A percentile compares a stretch with the other conserved stretches of the same genome.
These are phyloP conservation scores for Apogon hyalosoma DNA, from an alignment of 2,797 vertebrate genomes.

Conservation along the genomic window DNA sequence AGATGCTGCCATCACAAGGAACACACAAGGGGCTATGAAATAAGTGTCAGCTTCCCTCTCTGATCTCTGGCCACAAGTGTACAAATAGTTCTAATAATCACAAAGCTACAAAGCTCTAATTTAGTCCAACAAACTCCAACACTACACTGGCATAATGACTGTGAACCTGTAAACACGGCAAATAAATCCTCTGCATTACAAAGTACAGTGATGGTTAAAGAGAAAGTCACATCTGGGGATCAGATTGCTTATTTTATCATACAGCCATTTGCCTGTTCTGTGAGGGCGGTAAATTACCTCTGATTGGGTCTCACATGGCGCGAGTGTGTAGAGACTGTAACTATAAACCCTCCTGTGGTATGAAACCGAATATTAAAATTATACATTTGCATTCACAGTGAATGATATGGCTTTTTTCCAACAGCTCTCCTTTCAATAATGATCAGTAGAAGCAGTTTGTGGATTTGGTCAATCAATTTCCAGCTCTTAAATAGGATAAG, in stretches of 20 bases:
- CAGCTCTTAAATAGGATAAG: conserved; percentile 1
- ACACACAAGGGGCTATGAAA: conserved; percentile 44
- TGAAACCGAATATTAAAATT: conserved; percentile 25
- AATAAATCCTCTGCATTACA: conserved; percentile 29
- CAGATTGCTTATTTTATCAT: conserved; percentile 59
- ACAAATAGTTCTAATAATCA: conserved; percentile 23
- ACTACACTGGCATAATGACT: conserved; percentile 13
- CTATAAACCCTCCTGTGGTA: conserved; percentile 30
- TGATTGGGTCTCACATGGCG: conserved; percentile 59
- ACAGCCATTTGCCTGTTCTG: conserved; percentile 46
- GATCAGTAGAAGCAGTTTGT: conserved; percentile 1
- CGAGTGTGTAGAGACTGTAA: conserved; percentile 47
- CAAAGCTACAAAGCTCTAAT: conserved; percentile 29
- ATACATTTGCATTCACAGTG: background rate
- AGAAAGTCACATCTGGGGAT: conserved; percentile 54
- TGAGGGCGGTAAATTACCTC: conserved; percentile 58
- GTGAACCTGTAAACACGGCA: conserved; percentile 25
- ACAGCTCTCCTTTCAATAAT: background rate
- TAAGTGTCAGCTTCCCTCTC: conserved; percentile 16
- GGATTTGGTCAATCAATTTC: conserved; percentile 13
- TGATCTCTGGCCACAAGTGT: conserved; percentile 30
- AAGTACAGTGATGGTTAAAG: conserved; percentile 17
- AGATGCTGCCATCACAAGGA: conserved; percentile 36
- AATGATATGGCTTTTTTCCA: conserved; percentile 3
- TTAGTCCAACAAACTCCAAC: conserved; percentile 43